phyloP scores from a whole-genome alignment of 2,888 invertebrate species.

The Drosophila nr. perissopoda region DNA sequence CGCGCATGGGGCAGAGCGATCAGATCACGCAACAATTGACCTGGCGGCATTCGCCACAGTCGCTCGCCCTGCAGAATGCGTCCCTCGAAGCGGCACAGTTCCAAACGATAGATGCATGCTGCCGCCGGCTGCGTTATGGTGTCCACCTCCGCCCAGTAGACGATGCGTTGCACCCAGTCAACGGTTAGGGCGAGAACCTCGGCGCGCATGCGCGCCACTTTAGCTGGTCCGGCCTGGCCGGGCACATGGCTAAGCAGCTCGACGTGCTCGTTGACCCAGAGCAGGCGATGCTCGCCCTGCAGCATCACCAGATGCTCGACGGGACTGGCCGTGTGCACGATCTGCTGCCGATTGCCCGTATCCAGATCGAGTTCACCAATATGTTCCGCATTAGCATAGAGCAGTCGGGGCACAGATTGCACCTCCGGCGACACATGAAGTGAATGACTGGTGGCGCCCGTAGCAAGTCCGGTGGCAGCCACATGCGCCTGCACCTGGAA shows the following conservation, averaged over 20 bases:
- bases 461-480: constrained; percentile 90
- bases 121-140: constrained; percentile 78
- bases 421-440: constrained; percentile 89
- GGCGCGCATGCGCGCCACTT: constrained; percentile 87
- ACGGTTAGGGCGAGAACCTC: constrained; percentile 89
- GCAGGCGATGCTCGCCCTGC: constrained; percentile 89
- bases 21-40: constrained; percentile 89
- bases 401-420: constrained; percentile 92
- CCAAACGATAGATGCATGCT: constrained; percentile 88
- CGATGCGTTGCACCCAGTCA: constrained; percentile 94
- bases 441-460: constrained; percentile 88
- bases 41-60: constrained; percentile 87
- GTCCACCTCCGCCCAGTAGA: constrained; percentile 92
- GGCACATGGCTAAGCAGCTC: constrained; percentile 83
- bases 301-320: constrained; percentile 89
- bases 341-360: constrained; percentile 87
- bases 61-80: constrained; percentile 86
- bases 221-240: constrained; percentile 82
- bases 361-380: constrained; percentile 92
- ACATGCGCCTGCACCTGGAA: constrained; percentile 92
- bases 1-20: constrained; percentile 91
- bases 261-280: constrained; percentile 90
- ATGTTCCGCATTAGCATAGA: constrained; percentile 90
- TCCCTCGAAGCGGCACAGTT: constrained; percentile 88
- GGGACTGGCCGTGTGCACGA: constrained; percentile 88